A percentile compares a stretch with the other conserved stretches of the same genome.
Evolutionary conservation across 2,113 vertebrate genomes (phyloP).

Genomic region (Ciconia stormi): DNA sequence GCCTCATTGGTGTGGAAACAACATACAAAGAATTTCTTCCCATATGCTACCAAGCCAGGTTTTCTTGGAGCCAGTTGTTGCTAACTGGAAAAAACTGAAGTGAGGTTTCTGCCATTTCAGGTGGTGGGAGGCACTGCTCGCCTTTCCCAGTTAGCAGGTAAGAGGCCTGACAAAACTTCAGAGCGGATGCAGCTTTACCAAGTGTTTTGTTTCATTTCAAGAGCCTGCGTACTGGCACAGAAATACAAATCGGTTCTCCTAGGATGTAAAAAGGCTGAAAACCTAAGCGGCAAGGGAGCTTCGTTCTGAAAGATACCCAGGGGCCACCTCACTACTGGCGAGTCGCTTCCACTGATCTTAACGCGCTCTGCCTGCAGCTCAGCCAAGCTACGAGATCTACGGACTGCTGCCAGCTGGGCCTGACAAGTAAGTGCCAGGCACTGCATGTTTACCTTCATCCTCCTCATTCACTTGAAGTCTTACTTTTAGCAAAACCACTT

Average conservation of each 20-base stretch:
- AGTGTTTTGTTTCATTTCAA: not conserved
- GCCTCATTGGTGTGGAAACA: not conserved
- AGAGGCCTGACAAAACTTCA: not conserved
- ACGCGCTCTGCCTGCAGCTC: not conserved
- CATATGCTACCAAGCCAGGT: not conserved
- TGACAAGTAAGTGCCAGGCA: not conserved
- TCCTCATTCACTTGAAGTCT: not conserved
- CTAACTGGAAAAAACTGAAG: not conserved
- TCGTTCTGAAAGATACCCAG: not conserved
- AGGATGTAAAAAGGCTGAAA: not conserved
- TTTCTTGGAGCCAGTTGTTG: not conserved
- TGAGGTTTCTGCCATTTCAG: not conserved
- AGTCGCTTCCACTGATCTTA: not conserved
- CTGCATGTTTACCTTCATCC: not conserved
- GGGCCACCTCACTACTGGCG: too few relatives aligned
- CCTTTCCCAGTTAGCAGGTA: not conserved
- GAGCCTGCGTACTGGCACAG: not conserved
- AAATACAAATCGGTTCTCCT: not conserved
- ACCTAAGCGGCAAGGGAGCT: not conserved
- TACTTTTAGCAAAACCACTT: not conserved
- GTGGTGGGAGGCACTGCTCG: not conserved
- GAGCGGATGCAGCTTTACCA: not conserved
- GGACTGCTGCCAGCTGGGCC: not conserved
- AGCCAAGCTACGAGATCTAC: not conserved
- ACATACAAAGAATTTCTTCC: not conserved